Base-by-base conservation (phyloP, 2,797 vertebrate genomes). In the Crenichthys baileyi region DNA sequence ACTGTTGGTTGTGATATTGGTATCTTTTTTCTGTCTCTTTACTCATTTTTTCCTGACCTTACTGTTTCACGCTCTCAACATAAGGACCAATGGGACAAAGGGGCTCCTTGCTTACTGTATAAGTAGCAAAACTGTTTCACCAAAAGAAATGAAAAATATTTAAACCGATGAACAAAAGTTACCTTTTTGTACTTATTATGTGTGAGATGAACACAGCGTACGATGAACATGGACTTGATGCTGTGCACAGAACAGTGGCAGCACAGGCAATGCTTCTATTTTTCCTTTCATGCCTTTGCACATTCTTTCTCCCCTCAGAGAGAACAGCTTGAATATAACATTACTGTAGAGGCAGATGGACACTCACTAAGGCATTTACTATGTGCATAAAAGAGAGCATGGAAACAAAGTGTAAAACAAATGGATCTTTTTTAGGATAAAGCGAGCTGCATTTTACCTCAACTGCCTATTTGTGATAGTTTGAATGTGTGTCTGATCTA, bases 81-180 rank as follows among this genome's bases (percentile, higher is more conserved):
- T 15, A 83, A 87, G 78, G 86, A 92, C 88, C 91, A 92, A 91
- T 93, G 92, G 89, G 92, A 92, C 65, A 72, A 93, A 90, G 91
- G 93, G 93, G 92, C 94, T 95, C 81, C 72, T 93, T 92, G 89
- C 91, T 94, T 86, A 92, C 92, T 93, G 87, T 88, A 92, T 81
- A 87, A 90, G 92, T 85, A 90, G 92, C 90, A 90, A 91, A 90
- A 90, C 83, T 75, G 87, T 84, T 87, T 83, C 24, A 85, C 60
- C 56, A 31, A 76, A 75, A 82, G 36, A 61, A 60, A 65, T 48
- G 75, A 78, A 24, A 79, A 76, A 24, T 29, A 70, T 20, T 76
- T 56, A 41, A 81, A 72, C 44, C 2, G 44, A 63, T 65, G 4
- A 20, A 72, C 44, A 60, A 70, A 77, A 83, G 15, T 18, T 7